These are phyloP conservation scores for Parauchenoglanis ngamensis DNA, from an alignment of 2,797 vertebrate genomes.

Conservation along the genomic window DNA sequence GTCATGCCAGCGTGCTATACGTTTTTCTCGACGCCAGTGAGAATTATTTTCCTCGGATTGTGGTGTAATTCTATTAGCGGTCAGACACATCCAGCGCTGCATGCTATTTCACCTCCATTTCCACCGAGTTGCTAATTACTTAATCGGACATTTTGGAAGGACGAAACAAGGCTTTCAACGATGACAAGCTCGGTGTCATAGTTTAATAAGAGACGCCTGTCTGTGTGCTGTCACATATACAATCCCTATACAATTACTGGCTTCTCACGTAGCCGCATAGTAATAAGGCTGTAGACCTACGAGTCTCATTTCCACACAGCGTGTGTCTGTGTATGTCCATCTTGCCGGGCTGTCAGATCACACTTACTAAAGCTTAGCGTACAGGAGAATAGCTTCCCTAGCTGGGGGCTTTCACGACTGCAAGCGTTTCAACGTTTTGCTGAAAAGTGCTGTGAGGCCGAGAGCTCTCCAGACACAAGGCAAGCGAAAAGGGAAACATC, in stretches of 20 bases:
- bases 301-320: neutral
- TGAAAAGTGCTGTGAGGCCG: neutral
- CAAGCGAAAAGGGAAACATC: neutral
- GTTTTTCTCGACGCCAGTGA: constrained; percentile 36
- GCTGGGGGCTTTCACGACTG: neutral
- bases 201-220: neutral
- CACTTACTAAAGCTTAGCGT: constrained; percentile 24
- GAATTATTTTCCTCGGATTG: constrained; percentile 43
- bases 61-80: constrained; percentile 35
- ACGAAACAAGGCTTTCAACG: neutral
- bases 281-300: constrained; percentile 22
- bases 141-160: constrained; percentile 30
- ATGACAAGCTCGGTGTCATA: neutral
- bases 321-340: constrained; percentile 14
- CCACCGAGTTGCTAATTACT: constrained; percentile 44
- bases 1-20: constrained; percentile 31
- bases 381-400: neutral
- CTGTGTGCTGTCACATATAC: neutral
- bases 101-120: constrained; percentile 42
- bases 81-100: constrained; percentile 13
- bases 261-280: neutral
- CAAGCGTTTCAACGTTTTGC: neutral
- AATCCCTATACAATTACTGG: constrained; percentile 16
- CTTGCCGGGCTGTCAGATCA: constrained; percentile 25
- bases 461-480: neutral